Evolutionary conservation across 2,888 invertebrate genomes (phyloP), one percentile per base, ranked within the genome.

Genomic region (Listrodromus nycthemerus): DNA sequence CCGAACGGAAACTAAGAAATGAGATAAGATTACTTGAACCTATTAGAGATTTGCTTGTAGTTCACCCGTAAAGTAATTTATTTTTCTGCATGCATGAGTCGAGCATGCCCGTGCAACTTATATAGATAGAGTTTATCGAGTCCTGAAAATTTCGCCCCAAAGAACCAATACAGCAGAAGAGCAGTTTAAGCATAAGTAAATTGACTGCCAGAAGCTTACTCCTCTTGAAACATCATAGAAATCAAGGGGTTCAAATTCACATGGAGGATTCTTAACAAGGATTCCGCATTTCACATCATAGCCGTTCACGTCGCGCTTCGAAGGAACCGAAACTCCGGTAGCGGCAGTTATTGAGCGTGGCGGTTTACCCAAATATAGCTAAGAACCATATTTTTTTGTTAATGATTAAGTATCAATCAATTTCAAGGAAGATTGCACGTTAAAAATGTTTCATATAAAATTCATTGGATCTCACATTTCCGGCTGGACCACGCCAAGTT

Each of bases 401-500:
- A 24, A 37, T 30, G 21, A 10, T 19, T 45, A 8, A 67, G n/a
- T 21, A 10, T 24, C 21, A 24, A 37, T 69, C 3, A 37, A 8
- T 48, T 33, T 55, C 30, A 55, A 48, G 61, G 45, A 24, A 41
- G 13, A 63, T 7, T 10, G 41, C 41, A 5, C 41, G 10, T 1
- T 41, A 41, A 41, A 13, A 10, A 41, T 41, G 10, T 41, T 41
- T 41, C 2, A 10, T 61, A 16, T 27, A 3, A 24, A 16, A 52
- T 41, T 52, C 13, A 63, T 13, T n/a, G 5, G 10, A 50, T 74
- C 75, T 82, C 65, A 89, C 89, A 73, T 88, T 88, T 81, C 89
- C 89, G 0, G 81, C 78, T 27, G 86, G 75, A 13, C 88, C 85
- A 66, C 65, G 83, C 85, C 88, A 86, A 6, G 87, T 86, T 33